These are phyloP conservation scores for Prosapia bicincta DNA, from an alignment of 2,888 invertebrate species.

Conservation along the genomic window DNA sequence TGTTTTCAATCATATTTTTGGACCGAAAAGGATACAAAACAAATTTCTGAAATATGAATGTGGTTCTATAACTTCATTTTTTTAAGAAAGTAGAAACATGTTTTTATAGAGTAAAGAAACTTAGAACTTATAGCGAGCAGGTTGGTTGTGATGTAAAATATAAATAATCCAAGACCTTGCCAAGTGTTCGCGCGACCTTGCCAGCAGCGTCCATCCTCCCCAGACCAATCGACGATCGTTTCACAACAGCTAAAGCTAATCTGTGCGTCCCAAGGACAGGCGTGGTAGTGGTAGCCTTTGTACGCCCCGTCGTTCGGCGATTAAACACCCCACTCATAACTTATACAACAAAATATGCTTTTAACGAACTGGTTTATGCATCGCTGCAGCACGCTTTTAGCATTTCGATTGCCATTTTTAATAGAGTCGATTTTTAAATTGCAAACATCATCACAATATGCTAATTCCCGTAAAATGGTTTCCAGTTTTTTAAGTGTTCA, in stretches of 20 bases:
- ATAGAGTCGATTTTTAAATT: background rate
- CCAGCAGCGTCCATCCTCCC: background rate
- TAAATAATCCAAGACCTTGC: background rate
- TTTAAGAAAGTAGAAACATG: too few relatives aligned
- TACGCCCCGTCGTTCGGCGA: background rate
- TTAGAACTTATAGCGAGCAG: too few relatives aligned
- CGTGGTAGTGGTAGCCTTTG: background rate
- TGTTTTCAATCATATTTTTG: too few relatives aligned
- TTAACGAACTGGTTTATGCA: background rate
- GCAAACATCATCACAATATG: background rate
- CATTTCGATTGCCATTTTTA: background rate
- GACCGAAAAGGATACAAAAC: too few relatives aligned
- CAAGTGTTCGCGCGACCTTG: background rate
- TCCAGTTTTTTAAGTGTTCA: too few relatives aligned
- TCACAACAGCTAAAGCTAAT: background rate
- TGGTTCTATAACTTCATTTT: too few relatives aligned
- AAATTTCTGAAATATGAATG: too few relatives aligned
- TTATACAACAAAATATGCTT: background rate
- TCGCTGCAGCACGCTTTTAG: background rate
- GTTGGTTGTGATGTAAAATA: too few relatives aligned
- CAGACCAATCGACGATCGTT: background rate
- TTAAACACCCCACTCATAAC: background rate
- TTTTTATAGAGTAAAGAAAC: too few relatives aligned
- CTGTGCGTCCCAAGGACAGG: background rate
- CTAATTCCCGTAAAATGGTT: too few relatives aligned